Base-by-base conservation (phyloP, 2,113 vertebrate species). In the Paramisgurnus dabryanus region DNA sequence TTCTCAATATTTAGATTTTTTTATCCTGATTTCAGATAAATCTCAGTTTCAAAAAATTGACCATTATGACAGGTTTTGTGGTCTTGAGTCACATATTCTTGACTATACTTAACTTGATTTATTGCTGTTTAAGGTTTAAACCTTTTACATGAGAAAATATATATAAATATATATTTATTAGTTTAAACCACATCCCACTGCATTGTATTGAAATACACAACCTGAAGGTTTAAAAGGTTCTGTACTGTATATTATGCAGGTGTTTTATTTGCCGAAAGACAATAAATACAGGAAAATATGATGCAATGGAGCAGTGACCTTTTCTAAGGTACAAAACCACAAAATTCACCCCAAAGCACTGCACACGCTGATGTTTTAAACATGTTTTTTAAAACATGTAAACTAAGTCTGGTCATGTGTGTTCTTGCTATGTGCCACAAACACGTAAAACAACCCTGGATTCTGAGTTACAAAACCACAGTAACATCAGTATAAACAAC, bases 381-480 rank as follows among this genome's bases (percentile, higher is more conserved):
- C 7, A 47, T 8, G 50, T 10, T 1, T 61, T 45, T 53, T 61
- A 11, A 75, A 64, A 61, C 7, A 6, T 61, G 27, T 34, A 22
- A 64, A 7, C 58, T 27, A 64, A 10, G 3, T 0, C 15, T 55
- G 39, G 17, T 61, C 6, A 15, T 27, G 22, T 74, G 71, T 45
- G 40, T 4, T 3, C 7, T 27, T 18, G 55, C 13, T 12, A 3
- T 74, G 71, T 74, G 71, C n/a, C 34, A 12, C 71, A 50, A 64
- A 64, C 73, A 75, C 43, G 43, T 64, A 60, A 75, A 75, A 49
- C 71, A 74, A 40, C 39, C 40, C 55, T 61, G 40, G 73, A 75
- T 50, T 63, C 58, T 6, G 10, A 61, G 43, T 64, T 18, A 41
- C 45, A 61, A 61, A 74, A 74, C 71, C 73, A 75, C 58, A 75